Conservation (phyloP, 2,797 vertebrate species). For the Argentina silus region DNA sequence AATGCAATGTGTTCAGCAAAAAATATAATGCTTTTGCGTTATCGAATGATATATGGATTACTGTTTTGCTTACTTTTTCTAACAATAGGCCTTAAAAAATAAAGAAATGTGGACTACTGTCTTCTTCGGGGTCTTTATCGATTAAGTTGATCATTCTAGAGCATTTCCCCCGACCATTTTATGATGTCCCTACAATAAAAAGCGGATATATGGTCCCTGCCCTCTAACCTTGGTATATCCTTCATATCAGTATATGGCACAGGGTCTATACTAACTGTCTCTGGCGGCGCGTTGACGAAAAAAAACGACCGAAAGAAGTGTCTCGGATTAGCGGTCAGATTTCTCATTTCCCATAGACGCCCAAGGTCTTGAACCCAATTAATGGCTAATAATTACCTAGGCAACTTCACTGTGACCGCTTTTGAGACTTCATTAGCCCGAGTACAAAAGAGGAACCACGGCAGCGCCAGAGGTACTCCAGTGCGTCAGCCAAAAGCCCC, state of each 20-base stretch:
- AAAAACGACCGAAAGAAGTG: constrained; percentile 58
- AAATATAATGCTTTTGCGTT: no score
- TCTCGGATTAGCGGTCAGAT: constrained; percentile 81
- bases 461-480: constrained; percentile 14
- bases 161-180: no score
- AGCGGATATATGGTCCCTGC: constrained; percentile 17
- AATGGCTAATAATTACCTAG: constrained; percentile 92
- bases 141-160: no score
- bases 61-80: no score
- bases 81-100: no score
- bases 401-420: constrained; percentile 64
- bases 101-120: no score
- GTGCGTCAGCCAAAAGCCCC: constrained; percentile 10
- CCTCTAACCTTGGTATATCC: constrained; percentile 59
- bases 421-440: constrained; percentile 66
- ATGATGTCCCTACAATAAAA: no score
- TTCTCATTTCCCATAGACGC: constrained; percentile 82
- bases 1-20: no score
- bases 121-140: no score
- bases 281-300: constrained; percentile 69
- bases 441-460: constrained; percentile 29
- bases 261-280: constrained; percentile 47
- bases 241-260: constrained; percentile 45
- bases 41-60: no score
- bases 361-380: constrained; percentile 92